These are phyloP conservation scores for Cacatua alba DNA, from an alignment of 2,113 vertebrate genomes.

Conservation along the genomic window DNA sequence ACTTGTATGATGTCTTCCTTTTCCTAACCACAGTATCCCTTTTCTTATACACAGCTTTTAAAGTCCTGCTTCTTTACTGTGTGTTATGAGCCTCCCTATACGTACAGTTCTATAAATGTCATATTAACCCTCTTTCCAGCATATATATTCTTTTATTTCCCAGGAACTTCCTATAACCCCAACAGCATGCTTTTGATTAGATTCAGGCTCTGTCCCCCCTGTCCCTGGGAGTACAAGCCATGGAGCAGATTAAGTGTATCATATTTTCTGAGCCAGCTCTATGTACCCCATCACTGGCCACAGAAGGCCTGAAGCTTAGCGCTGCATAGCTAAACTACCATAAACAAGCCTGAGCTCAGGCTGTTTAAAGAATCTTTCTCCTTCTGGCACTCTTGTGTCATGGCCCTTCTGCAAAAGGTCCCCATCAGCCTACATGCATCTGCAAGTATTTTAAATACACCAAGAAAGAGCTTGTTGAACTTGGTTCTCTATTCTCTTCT, in stretches of 20 bases:
- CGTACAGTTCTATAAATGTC: background rate
- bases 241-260: background rate
- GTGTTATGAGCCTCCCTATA: background rate
- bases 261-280: background rate
- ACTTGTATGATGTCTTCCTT: background rate
- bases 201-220: background rate
- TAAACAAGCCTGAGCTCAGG: background rate
- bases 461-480: background rate
- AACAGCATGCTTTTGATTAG: background rate
- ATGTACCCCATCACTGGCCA: background rate
- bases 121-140: background rate
- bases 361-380: background rate
- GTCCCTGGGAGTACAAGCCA: background rate
- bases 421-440: accelerated
- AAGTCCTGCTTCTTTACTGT: background rate
- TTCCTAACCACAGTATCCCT: background rate
- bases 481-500: background rate
- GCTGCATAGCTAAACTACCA: accelerated
- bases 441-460: background rate
- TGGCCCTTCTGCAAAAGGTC: background rate
- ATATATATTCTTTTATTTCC: background rate
- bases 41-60: background rate
- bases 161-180: background rate
- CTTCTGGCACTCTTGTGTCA: background rate
- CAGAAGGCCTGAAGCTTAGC: background rate